A percentile compares a stretch with the other conserved stretches of the same genome.
phyloP scores from a whole-genome alignment of 2,113 vertebrate species.

The Arvicanthis niloticus region DNA sequence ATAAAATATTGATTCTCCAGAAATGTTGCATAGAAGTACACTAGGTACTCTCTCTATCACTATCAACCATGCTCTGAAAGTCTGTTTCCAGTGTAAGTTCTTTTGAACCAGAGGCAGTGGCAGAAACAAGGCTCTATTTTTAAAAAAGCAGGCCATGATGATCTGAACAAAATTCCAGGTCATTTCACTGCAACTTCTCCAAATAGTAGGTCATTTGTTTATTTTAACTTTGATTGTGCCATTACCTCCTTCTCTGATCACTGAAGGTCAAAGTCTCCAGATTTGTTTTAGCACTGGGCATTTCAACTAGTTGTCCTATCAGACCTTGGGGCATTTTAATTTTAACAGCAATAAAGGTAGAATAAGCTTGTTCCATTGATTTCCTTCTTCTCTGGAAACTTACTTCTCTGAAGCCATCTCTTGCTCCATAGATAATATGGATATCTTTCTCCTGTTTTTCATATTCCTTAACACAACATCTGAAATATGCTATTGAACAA shows the following conservation, averaged over 20 bases:
- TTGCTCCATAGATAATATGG: not conserved
- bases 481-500: not conserved
- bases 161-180: slow-evolving; percentile 37
- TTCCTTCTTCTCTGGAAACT: not conserved
- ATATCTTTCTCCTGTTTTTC: slow-evolving; percentile 32
- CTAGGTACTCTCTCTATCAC: not conserved
- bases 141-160: not conserved
- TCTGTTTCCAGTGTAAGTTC: not conserved
- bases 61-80: not conserved
- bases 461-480: not conserved
- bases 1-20: not conserved
- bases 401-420: not conserved
- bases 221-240: slow-evolving; percentile 49
- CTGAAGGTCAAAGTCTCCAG: slow-evolving; percentile 46
- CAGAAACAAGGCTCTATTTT: not conserved
- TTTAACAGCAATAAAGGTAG: not conserved
- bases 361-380: slow-evolving; percentile 18
- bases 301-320: slow-evolving; percentile 16
- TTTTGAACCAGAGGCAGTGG: not conserved
- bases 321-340: not conserved
- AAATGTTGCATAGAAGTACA: not conserved
- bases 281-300: slow-evolving; percentile 18
- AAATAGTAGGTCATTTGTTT: slow-evolving; percentile 51
- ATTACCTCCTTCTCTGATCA: slow-evolving; percentile 9
- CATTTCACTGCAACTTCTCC: slow-evolving; percentile 56